These are phyloP conservation scores for Orestias chungarensis DNA, from an alignment of 2,797 vertebrate species.

Conservation along the genomic window DNA sequence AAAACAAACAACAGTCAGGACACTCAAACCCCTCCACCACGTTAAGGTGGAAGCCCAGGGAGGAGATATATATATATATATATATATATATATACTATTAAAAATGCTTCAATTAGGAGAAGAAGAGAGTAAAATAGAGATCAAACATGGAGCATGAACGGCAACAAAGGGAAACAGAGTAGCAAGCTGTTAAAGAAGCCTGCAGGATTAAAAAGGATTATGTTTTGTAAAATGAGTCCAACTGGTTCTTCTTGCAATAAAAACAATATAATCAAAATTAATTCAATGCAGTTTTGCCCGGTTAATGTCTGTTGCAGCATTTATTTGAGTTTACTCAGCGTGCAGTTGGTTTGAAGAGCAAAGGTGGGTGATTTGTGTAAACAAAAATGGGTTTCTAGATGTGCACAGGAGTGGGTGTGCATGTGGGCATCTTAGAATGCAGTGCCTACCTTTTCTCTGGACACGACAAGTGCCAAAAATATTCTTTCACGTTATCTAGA, in stretches of 20 bases:
- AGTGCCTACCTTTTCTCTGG: constrained; percentile 6
- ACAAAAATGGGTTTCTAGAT: constrained; percentile 20
- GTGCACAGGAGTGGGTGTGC: constrained; percentile 42
- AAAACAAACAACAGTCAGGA: too few species aligned
- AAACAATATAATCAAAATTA: constrained; percentile 52
- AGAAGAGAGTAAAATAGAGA: neutral
- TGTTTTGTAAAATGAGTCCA: constrained; percentile 45
- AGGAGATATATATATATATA: too few species aligned
- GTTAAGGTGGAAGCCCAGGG: too few species aligned
- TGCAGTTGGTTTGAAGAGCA: constrained; percentile 18
- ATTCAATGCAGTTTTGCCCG: constrained; percentile 25
- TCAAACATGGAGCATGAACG: constrained; percentile 9
- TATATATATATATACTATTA: too few species aligned
- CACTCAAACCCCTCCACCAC: too few species aligned
- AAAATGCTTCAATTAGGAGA: constrained; percentile 14
- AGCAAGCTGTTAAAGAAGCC: constrained; percentile 51
- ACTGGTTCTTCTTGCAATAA: constrained; percentile 46
- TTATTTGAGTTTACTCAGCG: constrained; percentile 43
- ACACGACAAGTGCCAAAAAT: constrained; percentile 4
- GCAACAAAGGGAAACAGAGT: constrained; percentile 36
- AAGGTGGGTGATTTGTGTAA: constrained; percentile 32
- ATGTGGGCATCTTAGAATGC: constrained; percentile 15
- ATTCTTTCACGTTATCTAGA: neutral
- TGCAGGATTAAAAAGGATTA: constrained; percentile 59
- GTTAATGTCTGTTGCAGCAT: constrained; percentile 27